Evolutionary conservation across 2,113 vertebrate species (phyloP), one percentile per base, ranked within the genome.

Genomic region (Montifringilla adamsi): DNA sequence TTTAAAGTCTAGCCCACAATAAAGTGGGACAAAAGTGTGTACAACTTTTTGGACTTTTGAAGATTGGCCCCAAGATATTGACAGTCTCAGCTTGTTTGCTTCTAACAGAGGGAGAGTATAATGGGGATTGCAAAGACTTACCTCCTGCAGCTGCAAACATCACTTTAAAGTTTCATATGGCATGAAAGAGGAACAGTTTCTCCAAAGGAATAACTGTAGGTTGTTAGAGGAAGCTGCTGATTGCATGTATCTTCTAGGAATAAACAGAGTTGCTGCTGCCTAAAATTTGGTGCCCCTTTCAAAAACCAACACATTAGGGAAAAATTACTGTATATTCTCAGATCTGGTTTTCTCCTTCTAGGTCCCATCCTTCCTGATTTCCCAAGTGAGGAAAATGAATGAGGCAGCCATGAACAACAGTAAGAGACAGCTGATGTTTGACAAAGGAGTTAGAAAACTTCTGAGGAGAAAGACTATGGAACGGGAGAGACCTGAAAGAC

Each of bases 371-470:
- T 99, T 99, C 91, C 95, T 99, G 85, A 98, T 99, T 93, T 97
- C 98, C 39, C 99, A 99, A 86, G 98, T 99, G 60, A 98, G 99
- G 95, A 99, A 98, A 96, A 98, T 99, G 98, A 99, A 99, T 35
- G 98, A 99, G 76, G 98, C 98, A 17, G 96, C 98, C 10, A 96
- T 97, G 96, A 98, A 88, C 74, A 97, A 97, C 93, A 98, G 97
- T 84, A 98, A 98, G 96, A 98, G 97, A 52, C 98, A 98, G 28
- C 96, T 98, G 28, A 97, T 97, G 85, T 98, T 98, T 74, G 98
- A 98, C 24, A 98, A 98, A 73, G 98, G 97, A 52, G 98, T 98
- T 85, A 98, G 97, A 89, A 98, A 98, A 78, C 97, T 99, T 27
- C 97, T 99, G 81, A 97, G 98, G 93, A 98, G 98, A 87, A 98